These are phyloP conservation scores for Rhinogobius similis DNA, from an alignment of 2,113 vertebrate genomes.

Conservation along the genomic window DNA sequence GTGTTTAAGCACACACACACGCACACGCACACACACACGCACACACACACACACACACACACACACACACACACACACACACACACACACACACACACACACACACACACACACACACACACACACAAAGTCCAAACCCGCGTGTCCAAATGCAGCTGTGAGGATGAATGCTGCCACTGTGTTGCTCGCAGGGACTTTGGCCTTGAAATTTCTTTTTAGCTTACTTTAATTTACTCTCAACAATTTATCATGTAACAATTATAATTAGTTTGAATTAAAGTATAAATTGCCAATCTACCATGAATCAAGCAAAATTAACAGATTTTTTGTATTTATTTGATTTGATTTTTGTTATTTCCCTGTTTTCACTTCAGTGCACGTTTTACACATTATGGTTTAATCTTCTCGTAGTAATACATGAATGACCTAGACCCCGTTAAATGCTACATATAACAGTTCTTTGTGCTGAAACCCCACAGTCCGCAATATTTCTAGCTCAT, in stretches of 20 bases:
- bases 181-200: conserved; percentile 32
- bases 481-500: conserved; percentile 3
- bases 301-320: background rate
- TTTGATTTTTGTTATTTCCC: background rate
- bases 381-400: background rate
- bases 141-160: conserved; percentile 73
- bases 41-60: conserved; percentile 27
- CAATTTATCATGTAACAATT: no score
- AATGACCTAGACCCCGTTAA: background rate
- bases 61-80: conserved; percentile 20
- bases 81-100: conserved; percentile 4
- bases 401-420: background rate
- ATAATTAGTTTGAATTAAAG: no score
- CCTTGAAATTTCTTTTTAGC: conserved; percentile 10
- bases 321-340: no score
- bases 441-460: background rate
- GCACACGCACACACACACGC: no score
- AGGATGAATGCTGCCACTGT: conserved; percentile 76
- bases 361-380: background rate
- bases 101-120: background rate
- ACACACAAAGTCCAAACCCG: conserved; percentile 50
- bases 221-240: conserved; percentile 4
- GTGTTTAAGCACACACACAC: background rate
- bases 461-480: background rate
- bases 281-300: no score